Percentiles rank a stretch among this genome's conserved stretches.
phyloP scores from a whole-genome alignment of 2,797 vertebrate genomes.

The Myotis daubentonii region DNA sequence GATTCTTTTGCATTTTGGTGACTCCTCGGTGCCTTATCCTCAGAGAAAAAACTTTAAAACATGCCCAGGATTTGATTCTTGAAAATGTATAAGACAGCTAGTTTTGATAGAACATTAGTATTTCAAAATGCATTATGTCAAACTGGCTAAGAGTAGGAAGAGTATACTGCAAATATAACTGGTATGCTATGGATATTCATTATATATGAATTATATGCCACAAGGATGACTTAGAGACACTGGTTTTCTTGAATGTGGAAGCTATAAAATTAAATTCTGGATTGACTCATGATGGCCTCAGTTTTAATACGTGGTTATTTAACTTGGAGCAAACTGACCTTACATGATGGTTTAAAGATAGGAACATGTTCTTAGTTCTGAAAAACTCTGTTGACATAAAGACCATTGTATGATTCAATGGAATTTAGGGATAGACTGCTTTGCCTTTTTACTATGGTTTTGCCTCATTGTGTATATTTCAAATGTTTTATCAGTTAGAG shows the following conservation, averaged over 20 bases:
- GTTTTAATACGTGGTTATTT: constrained; percentile 6
- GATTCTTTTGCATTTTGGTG: neutral
- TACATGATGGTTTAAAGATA: constrained; percentile 7
- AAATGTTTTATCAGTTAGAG: neutral
- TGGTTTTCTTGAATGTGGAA: constrained; percentile 37
- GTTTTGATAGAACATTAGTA: constrained; percentile 28
- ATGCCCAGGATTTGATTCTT: constrained; percentile 30
- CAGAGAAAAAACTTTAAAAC: neutral
- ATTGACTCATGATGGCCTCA: neutral
- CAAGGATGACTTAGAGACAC: neutral
- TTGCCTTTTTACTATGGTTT: constrained; percentile 1
- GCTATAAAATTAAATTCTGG: neutral
- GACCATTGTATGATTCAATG: neutral
- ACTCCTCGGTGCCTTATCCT: neutral
- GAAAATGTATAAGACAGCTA: neutral
- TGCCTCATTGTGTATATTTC: neutral
- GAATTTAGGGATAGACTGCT: neutral
- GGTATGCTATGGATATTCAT: neutral
- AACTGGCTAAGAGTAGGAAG: neutral
- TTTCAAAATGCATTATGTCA: constrained; percentile 51
- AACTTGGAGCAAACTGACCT: neutral
- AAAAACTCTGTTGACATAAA: neutral
- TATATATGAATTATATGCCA: neutral
- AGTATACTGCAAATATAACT: neutral
- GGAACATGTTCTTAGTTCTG: constrained; percentile 23